These are phyloP conservation scores for Halictus ligatus DNA, from an alignment of 2,888 invertebrate genomes.

Conservation along the genomic window DNA sequence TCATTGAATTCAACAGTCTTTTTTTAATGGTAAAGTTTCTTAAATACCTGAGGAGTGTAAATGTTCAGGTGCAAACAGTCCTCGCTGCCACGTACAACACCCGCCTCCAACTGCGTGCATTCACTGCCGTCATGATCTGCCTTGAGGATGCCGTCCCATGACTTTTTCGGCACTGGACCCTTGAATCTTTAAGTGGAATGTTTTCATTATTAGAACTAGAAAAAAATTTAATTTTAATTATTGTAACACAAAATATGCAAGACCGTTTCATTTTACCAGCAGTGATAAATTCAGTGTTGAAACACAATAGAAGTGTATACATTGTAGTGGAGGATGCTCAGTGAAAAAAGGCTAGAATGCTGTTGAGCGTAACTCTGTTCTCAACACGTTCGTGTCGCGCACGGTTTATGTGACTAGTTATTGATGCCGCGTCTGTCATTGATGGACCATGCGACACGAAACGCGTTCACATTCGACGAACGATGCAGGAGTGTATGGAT, in stretches of 20 bases:
- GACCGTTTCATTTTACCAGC: background rate
- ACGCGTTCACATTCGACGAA: too few relatives aligned
- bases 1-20: background rate
- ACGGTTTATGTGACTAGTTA: background rate
- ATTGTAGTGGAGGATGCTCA: background rate
- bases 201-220: background rate
- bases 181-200: conserved; percentile 54
- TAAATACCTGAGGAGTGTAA: conserved; percentile 44
- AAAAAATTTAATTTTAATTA: background rate
- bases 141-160: conserved; percentile 61
- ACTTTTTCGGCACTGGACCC: conserved; percentile 61
- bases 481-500: background rate
- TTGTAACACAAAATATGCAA: too few relatives aligned
- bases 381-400: background rate
- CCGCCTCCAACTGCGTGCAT: conserved; percentile 55
- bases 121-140: conserved; percentile 51
- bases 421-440: background rate
- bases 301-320: background rate
- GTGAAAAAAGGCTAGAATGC: background rate
- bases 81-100: conserved; percentile 59
- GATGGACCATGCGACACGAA: background rate
- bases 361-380: background rate
- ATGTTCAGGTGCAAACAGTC: conserved; percentile 75
- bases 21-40: background rate
- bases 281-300: background rate